phyloP scores from a whole-genome alignment of 2,888 invertebrate species.

The Leucania comma region DNA sequence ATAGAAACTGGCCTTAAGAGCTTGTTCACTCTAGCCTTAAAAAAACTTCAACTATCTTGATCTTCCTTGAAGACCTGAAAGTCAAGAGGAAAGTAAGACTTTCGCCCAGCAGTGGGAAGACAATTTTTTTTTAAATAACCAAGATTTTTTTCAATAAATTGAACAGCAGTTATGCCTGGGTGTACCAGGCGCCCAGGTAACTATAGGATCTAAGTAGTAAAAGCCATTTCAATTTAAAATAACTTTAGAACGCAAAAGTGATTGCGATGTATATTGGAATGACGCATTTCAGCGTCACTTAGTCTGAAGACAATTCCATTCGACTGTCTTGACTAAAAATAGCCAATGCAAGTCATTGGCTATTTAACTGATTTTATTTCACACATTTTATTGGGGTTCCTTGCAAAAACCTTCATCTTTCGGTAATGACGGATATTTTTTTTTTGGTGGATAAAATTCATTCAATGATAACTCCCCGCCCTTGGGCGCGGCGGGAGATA shows the following conservation, averaged over 20 bases:
- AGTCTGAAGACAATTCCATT: neutral
- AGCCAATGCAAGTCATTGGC: neutral
- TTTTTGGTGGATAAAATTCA: too few species aligned
- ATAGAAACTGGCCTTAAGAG: too few species aligned
- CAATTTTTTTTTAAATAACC: neutral
- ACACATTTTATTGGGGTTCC: neutral
- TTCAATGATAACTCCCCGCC: too few species aligned
- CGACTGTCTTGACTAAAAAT: neutral
- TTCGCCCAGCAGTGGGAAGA: neutral
- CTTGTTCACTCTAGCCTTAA: too few species aligned
- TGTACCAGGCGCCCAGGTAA: conserved; percentile 1
- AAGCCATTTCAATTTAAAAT: neutral
- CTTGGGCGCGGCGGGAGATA: too few species aligned
- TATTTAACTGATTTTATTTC: neutral
- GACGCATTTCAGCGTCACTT: neutral
- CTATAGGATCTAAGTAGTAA: neutral
- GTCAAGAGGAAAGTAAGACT: neutral
- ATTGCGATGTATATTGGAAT: neutral
- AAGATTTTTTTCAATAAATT: too few species aligned
- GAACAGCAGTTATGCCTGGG: too few species aligned
- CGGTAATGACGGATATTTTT: too few species aligned
- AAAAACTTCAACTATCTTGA: too few species aligned
- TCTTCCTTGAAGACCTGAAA: too few species aligned
- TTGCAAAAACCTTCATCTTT: neutral
- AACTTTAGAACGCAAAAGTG: neutral